Conservation (phyloP, 2,888 invertebrate genomes). For the Xestobium rufovillosum region DNA sequence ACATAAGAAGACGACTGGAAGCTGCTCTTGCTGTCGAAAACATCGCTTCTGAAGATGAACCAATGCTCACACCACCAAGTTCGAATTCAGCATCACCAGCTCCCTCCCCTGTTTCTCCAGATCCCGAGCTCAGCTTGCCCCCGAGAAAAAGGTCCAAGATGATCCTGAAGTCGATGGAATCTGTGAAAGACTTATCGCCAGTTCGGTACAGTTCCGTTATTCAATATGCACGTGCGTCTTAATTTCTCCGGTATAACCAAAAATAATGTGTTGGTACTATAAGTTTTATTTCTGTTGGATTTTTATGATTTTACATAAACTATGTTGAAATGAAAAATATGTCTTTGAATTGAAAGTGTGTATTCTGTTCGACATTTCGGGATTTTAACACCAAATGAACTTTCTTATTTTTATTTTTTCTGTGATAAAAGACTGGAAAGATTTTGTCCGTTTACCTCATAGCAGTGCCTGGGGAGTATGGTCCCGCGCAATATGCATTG, state of each 20-base stretch:
- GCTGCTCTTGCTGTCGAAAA: constrained; percentile 53
- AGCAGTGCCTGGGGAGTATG: constrained; percentile 42
- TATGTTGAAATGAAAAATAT: no score
- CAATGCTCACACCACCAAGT: constrained; percentile 51
- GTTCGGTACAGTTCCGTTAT: constrained; percentile 65
- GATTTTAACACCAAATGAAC: constrained; percentile 9
- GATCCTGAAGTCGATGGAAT: constrained; percentile 61
- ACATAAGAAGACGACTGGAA: constrained; percentile 55
- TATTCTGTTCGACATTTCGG: constrained; percentile 1
- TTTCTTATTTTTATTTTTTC: constrained; percentile 36
- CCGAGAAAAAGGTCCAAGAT: constrained; percentile 71
- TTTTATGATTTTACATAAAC: neutral
- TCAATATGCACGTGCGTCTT: constrained; percentile 71
- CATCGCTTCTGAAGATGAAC: constrained; percentile 47
- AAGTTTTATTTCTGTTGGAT: constrained; percentile 1
- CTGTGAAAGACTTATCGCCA: constrained; percentile 34
- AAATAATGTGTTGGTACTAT: constrained; percentile 8
- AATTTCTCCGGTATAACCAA: constrained; percentile 29
- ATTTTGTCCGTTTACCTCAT: constrained; percentile 42
- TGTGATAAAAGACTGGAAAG: constrained; percentile 40
- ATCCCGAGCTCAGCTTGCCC: constrained; percentile 60
- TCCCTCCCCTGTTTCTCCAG: constrained; percentile 39
- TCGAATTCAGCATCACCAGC: constrained; percentile 50
- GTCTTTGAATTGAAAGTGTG: neutral
- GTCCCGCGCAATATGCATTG: constrained; percentile 36